Conservation (phyloP, 2,888 invertebrate genomes). For the Rambutsinella grinnellia region DNA sequence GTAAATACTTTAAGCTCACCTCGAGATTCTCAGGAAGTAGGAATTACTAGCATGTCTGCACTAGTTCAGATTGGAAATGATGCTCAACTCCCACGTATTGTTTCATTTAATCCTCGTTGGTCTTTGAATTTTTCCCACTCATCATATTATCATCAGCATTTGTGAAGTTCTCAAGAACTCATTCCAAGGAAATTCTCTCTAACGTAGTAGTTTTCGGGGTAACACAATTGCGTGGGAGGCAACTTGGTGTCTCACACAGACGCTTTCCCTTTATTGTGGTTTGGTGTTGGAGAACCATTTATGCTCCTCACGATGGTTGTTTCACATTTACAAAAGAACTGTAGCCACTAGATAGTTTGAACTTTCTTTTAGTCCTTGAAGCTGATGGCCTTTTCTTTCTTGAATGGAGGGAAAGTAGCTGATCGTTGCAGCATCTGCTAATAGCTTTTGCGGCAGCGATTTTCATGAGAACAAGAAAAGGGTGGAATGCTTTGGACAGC, state of each 20-base stretch:
- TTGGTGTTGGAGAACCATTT: too few species aligned
- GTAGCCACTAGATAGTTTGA: too few species aligned
- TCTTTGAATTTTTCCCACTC: conserved; percentile 59
- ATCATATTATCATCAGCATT: conserved; percentile 62
- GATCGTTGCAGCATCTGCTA: conserved; percentile 52
- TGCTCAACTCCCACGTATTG: conserved; percentile 59
- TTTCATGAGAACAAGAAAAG: conserved; percentile 46
- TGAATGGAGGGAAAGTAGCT: conserved; percentile 38
- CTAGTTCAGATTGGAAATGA: too few species aligned
- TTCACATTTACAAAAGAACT: too few species aligned
- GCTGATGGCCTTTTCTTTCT: not conserved
- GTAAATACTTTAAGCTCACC: too few species aligned
- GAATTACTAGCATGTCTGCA: too few species aligned
- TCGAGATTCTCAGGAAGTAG: too few species aligned
- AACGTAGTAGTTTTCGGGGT: too few species aligned
- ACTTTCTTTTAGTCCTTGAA: not conserved
- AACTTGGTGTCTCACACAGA: too few species aligned
- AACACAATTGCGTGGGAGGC: too few species aligned
- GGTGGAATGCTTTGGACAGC: conserved; percentile 49
- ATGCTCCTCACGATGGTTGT: too few species aligned
- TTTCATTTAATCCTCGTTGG: conserved; percentile 61
- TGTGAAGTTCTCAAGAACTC: conserved; percentile 50
- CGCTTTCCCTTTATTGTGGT: too few species aligned
- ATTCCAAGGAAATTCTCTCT: conserved; percentile 25
- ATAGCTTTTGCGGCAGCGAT: conserved; percentile 49